Conservation (phyloP, 1,140 invertebrate genomes). For the Drosophila grimshawi region DNA sequence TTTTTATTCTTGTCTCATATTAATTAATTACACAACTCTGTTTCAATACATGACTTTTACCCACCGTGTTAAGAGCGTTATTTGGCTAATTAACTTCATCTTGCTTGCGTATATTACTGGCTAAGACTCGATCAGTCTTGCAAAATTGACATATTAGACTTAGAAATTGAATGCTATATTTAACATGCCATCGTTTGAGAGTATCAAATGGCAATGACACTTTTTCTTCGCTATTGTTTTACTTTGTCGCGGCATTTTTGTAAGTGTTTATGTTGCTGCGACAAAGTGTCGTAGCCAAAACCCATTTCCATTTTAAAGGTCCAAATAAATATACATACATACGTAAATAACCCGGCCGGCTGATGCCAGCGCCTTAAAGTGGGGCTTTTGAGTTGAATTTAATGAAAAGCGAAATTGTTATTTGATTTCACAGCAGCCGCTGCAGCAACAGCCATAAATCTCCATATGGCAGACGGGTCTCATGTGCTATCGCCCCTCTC, state of each 20-base stretch:
- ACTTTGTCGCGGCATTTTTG: slow-evolving; percentile 49
- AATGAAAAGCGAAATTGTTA: slow-evolving; percentile 79
- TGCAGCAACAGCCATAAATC: slow-evolving; percentile 62
- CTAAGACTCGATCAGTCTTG: neutral
- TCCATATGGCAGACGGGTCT: slow-evolving; percentile 56
- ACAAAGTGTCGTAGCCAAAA: slow-evolving; percentile 56
- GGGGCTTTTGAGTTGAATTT: slow-evolving; percentile 64
- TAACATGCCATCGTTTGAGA: neutral
- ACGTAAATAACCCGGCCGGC: slow-evolving; percentile 25
- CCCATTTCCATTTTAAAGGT: neutral
- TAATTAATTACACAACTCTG: neutral
- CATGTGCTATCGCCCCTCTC: slow-evolving; percentile 62
- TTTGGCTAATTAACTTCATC: neutral
- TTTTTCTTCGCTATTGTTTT: slow-evolving; percentile 42
- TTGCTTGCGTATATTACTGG: neutral
- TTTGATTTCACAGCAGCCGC: slow-evolving; percentile 64
- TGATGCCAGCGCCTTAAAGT: slow-evolving; percentile 59
- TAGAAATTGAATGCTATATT: neutral
- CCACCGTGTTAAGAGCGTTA: neutral
- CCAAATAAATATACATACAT: neutral
- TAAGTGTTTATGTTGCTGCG: slow-evolving; percentile 75
- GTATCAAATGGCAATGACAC: slow-evolving; percentile 8
- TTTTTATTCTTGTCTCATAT: neutral
- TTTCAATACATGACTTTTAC: neutral
- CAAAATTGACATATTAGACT: neutral